These are phyloP conservation scores for Sesia bembeciformis DNA, from an alignment of 2,888 invertebrate species.

Conservation along the genomic window DNA sequence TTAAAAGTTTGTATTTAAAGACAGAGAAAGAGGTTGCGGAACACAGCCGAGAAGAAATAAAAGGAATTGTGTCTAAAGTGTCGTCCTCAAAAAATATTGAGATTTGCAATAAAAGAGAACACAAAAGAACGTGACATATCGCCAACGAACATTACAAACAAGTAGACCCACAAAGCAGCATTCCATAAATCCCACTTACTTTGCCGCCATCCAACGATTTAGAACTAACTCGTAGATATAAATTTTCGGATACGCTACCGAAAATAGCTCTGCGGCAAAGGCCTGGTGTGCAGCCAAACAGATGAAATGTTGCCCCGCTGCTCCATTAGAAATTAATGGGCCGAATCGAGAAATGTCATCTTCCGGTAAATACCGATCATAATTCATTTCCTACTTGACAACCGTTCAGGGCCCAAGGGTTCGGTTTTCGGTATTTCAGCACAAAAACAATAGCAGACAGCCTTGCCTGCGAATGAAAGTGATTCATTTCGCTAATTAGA, in stretches of 20 bases:
- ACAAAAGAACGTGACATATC: too few relatives aligned
- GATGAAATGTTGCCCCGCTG: slow-evolving; percentile 65
- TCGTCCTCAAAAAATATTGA: too few relatives aligned
- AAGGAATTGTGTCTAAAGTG: too few relatives aligned
- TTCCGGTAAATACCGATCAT: slow-evolving; percentile 61
- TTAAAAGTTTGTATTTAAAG: too few relatives aligned
- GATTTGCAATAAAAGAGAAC: too few relatives aligned
- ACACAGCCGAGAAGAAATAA: too few relatives aligned
- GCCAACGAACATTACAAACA: slow-evolving; percentile 20
- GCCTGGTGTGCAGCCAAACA: slow-evolving; percentile 66
- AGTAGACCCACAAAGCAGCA: slow-evolving; percentile 45
- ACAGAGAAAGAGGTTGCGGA: too few relatives aligned
- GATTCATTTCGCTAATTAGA: slow-evolving; percentile 50
- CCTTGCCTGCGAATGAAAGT: slow-evolving; percentile 38
- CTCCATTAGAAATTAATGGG: slow-evolving; percentile 71
- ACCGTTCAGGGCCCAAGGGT: slow-evolving; percentile 16
- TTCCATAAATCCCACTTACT: slow-evolving; percentile 63
- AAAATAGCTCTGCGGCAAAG: slow-evolving; percentile 61
- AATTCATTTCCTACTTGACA: slow-evolving; percentile 42
- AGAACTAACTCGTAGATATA: slow-evolving; percentile 67
- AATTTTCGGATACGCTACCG: slow-evolving; percentile 61
- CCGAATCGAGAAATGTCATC: slow-evolving; percentile 70
- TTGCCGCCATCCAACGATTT: slow-evolving; percentile 60
- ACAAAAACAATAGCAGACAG: slow-evolving; percentile 28
- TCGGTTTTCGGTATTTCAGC: slow-evolving; percentile 12